Percentiles rank a stretch among this genome's conserved stretches.
These are phyloP conservation scores for Trachelipus rathkii DNA, from an alignment of 1,140 invertebrate genomes.

Conservation along the genomic window DNA sequence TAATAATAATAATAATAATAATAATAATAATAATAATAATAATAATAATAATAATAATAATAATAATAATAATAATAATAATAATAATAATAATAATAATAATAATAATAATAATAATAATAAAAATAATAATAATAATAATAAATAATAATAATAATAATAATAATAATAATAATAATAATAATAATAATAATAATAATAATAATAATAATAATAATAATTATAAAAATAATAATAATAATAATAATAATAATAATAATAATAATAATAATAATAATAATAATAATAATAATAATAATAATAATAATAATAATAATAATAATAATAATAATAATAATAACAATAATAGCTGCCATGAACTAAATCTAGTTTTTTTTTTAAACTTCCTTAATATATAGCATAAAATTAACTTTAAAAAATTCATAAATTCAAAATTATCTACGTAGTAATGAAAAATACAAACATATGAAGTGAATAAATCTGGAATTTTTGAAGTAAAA, in stretches of 20 bases:
- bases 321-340: constrained; percentile 15
- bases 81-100: constrained; percentile 15
- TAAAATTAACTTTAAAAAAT: too few relatives aligned
- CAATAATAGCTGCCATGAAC: neutral
- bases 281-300: constrained; percentile 15
- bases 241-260: constrained; percentile 15
- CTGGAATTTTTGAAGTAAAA: too few relatives aligned
- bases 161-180: neutral
- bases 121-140: constrained; percentile 3
- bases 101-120: constrained; percentile 15
- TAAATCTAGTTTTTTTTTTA: too few relatives aligned
- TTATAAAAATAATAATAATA: constrained; percentile 5
- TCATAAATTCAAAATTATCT: too few relatives aligned
- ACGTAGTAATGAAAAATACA: too few relatives aligned
- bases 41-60: constrained; percentile 15
- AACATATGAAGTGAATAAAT: too few relatives aligned
- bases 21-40: constrained; percentile 13
- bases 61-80: constrained; percentile 12
- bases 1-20: neutral
- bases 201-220: constrained; percentile 13
- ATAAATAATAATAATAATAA: constrained; percentile 12
- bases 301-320: constrained; percentile 15
- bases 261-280: constrained; percentile 15
- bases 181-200: constrained; percentile 11
- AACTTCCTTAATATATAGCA: too few relatives aligned